These are phyloP conservation scores for Grallaria varia DNA, from an alignment of 2,113 vertebrate species.

Conservation along the genomic window DNA sequence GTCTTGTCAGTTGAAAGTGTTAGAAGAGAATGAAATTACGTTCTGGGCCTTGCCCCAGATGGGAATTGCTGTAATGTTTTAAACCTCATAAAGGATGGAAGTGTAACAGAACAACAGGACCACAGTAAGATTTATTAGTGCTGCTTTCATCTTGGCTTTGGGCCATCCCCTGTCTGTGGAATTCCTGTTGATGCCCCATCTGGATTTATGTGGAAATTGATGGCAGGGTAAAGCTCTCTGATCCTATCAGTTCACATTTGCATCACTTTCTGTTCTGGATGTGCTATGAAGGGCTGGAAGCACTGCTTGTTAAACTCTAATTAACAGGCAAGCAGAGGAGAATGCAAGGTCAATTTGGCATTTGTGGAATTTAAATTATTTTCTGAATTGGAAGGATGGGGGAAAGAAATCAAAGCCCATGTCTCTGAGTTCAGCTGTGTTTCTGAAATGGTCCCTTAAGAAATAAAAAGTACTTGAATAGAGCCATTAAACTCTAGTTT, in stretches of 20 bases:
- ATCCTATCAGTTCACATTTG: constrained; percentile 26
- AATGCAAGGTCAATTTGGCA: constrained; percentile 27
- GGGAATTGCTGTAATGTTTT: constrained; percentile 33
- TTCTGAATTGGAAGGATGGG: not conserved
- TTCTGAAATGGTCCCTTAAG: not conserved
- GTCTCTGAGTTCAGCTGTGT: not conserved
- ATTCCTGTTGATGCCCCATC: constrained; percentile 20
- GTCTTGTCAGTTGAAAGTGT: not conserved
- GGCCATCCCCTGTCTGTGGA: constrained; percentile 27
- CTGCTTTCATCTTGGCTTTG: constrained; percentile 35
- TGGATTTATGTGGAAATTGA: constrained; percentile 26
- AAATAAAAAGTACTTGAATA: not conserved
- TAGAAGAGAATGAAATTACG: constrained; percentile 17
- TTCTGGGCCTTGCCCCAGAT: not conserved
- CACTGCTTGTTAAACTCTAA: constrained; percentile 38
- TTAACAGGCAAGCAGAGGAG: constrained; percentile 40
- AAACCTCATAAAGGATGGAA: not conserved
- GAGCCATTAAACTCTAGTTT: not conserved
- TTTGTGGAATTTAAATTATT: constrained; percentile 3
- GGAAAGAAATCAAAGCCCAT: not conserved
- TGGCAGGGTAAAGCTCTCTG: constrained; percentile 9
- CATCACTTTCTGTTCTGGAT: constrained; percentile 2
- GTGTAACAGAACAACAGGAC: not conserved
- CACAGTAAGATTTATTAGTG: constrained; percentile 30
- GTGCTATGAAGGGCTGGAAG: not conserved